These are phyloP conservation scores for Myotis planiceps DNA, from an alignment of 2,797 vertebrate species.

Conservation along the genomic window DNA sequence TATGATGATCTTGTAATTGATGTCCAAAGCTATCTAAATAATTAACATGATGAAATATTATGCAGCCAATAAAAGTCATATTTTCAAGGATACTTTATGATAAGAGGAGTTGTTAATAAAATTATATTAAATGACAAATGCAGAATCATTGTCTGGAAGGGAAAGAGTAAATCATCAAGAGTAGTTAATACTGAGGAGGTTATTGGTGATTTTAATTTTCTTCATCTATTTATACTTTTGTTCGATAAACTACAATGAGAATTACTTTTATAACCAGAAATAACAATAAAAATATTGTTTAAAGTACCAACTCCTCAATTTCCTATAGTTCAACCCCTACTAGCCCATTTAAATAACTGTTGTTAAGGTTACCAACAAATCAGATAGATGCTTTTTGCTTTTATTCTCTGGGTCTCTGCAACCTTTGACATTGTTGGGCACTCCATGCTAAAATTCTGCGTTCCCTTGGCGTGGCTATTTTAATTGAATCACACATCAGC, in stretches of 20 bases:
- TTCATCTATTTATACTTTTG: neutral
- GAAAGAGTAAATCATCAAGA: neutral
- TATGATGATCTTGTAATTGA: neutral
- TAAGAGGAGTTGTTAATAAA: neutral
- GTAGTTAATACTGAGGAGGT: neutral
- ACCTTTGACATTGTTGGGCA: neutral
- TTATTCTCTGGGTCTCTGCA: constrained; percentile 18
- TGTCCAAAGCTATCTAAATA: constrained; percentile 21
- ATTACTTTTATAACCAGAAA: constrained; percentile 32
- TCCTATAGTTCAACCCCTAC: neutral
- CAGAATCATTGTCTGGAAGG: constrained; percentile 7
- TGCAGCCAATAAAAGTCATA: neutral
- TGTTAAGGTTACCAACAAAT: neutral
- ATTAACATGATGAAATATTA: constrained; percentile 30
- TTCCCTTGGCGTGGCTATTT: neutral
- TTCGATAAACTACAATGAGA: neutral
- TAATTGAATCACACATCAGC: neutral
- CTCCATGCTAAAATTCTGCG: neutral
- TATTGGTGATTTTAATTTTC: constrained; percentile 41
- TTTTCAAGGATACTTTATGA: neutral
- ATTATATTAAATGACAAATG: neutral
- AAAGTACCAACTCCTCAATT: neutral
- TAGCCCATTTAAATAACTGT: neutral
- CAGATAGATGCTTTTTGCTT: neutral
- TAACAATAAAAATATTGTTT: constrained; percentile 20